phyloP scores from a whole-genome alignment of 2,888 invertebrate genomes.

The Nasonia oneida region DNA sequence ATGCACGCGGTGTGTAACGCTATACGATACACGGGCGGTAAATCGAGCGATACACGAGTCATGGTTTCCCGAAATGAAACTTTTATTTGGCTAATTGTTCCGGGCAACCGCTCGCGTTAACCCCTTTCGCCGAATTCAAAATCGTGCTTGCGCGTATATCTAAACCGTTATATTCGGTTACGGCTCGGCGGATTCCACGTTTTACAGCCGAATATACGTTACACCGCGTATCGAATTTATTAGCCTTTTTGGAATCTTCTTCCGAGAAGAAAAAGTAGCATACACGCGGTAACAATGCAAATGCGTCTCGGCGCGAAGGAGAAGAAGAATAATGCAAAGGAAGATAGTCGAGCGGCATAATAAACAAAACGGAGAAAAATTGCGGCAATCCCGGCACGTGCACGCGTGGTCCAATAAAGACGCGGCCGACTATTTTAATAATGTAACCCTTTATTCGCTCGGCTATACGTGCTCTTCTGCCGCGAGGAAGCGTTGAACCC shows the following conservation, averaged over 20 bases:
- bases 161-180: neutral
- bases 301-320: slow-evolving; percentile 49
- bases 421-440: slow-evolving; percentile 62
- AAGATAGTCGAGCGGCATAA: slow-evolving; percentile 42
- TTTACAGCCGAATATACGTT: neutral
- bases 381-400: slow-evolving; percentile 65
- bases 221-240: neutral
- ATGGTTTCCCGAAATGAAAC: neutral
- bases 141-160: neutral
- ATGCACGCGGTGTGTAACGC: neutral
- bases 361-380: slow-evolving; percentile 70
- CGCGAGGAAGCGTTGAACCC: slow-evolving; percentile 22
- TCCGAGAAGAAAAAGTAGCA: neutral
- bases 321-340: slow-evolving; percentile 55
- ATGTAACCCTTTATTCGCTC: slow-evolving; percentile 63
- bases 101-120: neutral
- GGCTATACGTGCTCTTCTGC: neutral
- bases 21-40: neutral
- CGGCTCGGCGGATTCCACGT: neutral
- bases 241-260: neutral
- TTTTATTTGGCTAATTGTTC: neutral
- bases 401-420: slow-evolving; percentile 33
- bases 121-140: neutral
- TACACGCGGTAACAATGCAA: slow-evolving; percentile 66
- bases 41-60: neutral